A percentile compares a stretch with the other conserved stretches of the same genome.
phyloP scores from a whole-genome alignment of 92 coral and sea anemone species.

The Porites divaricata region DNA sequence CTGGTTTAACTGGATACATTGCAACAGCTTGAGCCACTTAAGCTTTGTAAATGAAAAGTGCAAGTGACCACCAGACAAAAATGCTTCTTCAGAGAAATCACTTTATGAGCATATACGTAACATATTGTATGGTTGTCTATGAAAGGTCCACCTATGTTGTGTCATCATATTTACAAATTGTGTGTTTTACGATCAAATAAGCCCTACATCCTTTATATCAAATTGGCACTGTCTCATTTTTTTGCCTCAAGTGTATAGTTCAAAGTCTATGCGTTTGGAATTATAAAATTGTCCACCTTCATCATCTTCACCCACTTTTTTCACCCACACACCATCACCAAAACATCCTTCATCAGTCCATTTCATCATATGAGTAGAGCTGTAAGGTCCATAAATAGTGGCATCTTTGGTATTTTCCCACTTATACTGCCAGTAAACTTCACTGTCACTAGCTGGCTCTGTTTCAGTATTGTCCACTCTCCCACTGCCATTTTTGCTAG shows the following conservation, averaged over 20 bases:
- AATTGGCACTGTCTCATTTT: background rate
- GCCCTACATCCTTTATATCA: background rate
- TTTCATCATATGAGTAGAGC: slow-evolving; percentile 82
- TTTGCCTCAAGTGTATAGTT: slow-evolving; percentile 73
- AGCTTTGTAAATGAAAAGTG: too few relatives aligned
- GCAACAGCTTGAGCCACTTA: too few relatives aligned
- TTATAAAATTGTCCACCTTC: slow-evolving; percentile 85
- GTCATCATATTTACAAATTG: too few relatives aligned
- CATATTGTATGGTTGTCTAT: too few relatives aligned
- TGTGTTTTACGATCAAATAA: too few relatives aligned
- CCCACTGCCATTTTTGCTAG: slow-evolving; percentile 22
- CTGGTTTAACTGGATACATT: too few relatives aligned
- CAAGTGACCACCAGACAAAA: too few relatives aligned
- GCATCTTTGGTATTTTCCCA: slow-evolving; percentile 85
- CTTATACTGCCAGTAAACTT: slow-evolving; percentile 92
- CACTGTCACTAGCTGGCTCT: slow-evolving; percentile 51
- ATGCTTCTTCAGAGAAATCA: too few relatives aligned
- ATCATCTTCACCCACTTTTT: slow-evolving; percentile 62
- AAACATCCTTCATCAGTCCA: slow-evolving; percentile 93
- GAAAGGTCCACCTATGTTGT: too few relatives aligned
- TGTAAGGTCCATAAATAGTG: slow-evolving; percentile 89
- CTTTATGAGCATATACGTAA: too few relatives aligned
- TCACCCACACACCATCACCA: slow-evolving; percentile 93
- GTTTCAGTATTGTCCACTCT: background rate
- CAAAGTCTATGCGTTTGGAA: slow-evolving; percentile 98